Conservation (phyloP, 2,797 vertebrate species). For the Gastrophryne carolinensis region DNA sequence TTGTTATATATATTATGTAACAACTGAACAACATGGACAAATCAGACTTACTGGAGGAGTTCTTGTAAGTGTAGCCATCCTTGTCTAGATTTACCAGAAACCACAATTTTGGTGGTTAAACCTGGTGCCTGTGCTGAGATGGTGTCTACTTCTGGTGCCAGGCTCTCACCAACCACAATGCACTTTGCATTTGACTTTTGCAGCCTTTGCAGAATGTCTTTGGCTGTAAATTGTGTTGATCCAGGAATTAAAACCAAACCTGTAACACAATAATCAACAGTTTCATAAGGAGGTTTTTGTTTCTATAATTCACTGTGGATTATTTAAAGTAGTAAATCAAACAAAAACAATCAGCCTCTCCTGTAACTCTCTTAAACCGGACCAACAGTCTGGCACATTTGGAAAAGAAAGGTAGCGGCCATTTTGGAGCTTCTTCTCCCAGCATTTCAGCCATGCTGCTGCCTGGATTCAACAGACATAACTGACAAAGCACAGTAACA, state of each 20-base stretch:
- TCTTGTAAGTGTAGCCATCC: conserved; percentile 72
- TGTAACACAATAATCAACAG: neutral
- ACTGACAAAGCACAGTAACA: too few relatives aligned
- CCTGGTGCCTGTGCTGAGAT: conserved; percentile 66
- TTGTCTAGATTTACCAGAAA: conserved; percentile 64
- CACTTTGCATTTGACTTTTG: conserved; percentile 73
- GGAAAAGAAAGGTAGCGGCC: too few relatives aligned
- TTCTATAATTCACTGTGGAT: too few relatives aligned
- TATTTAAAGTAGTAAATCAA: too few relatives aligned
- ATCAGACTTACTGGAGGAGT: conserved; percentile 59
- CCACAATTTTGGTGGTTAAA: conserved; percentile 69
- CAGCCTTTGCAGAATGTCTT: conserved; percentile 74
- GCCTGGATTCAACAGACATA: too few relatives aligned
- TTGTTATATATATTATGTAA: neutral
- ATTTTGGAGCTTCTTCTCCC: too few relatives aligned
- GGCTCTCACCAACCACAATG: conserved; percentile 68
- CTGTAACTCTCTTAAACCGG: too few relatives aligned
- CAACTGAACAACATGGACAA: neutral
- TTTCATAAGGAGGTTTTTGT: too few relatives aligned
- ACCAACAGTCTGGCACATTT: too few relatives aligned
- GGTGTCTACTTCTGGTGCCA: conserved; percentile 70
- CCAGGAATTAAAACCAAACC: conserved; percentile 71
- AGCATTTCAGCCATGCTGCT: too few relatives aligned
- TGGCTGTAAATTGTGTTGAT: conserved; percentile 74
- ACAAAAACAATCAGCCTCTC: too few relatives aligned